Percentiles rank a stretch among this genome's conserved stretches.
Evolutionary conservation across 2,797 vertebrate genomes (phyloP).

Genomic region (Pipistrellus kuhlii): DNA sequence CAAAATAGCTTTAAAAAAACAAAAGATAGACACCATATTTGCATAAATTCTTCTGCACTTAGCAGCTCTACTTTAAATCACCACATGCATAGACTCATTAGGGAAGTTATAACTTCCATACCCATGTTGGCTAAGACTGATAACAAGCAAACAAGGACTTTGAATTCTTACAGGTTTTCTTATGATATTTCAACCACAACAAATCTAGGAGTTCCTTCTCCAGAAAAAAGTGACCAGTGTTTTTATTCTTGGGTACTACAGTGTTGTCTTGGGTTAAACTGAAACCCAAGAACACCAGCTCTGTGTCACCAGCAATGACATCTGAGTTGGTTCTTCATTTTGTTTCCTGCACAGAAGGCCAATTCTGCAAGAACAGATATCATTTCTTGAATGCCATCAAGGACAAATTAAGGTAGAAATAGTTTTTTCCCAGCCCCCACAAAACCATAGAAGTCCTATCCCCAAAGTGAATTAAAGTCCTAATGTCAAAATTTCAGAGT

Average conservation of each 20-base stretch:
- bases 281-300: conserved; percentile 65
- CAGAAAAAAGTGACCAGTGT: not conserved
- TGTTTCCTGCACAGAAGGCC: conserved; percentile 26
- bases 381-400: not conserved
- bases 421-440: not conserved
- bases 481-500: not conserved
- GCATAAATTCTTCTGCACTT: conserved; percentile 10
- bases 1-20: not conserved
- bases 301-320: conserved; percentile 35
- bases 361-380: conserved; percentile 36
- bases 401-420: not conserved
- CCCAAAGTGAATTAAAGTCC: conserved; percentile 39
- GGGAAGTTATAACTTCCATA: not conserved
- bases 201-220: not conserved
- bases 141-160: conserved; percentile 11
- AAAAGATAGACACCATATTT: not conserved
- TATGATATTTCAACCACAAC: conserved; percentile 47
- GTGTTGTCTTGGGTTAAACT: not conserved
- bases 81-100: not conserved
- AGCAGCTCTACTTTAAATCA: conserved; percentile 36
- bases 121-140: not conserved
- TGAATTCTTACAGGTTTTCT: conserved; percentile 49
- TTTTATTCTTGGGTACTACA: conserved; percentile 7
- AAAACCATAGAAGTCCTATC: not conserved
- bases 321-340: conserved; percentile 60